Conservation (phyloP, 2,888 invertebrate species). For the Autographa gamma region DNA sequence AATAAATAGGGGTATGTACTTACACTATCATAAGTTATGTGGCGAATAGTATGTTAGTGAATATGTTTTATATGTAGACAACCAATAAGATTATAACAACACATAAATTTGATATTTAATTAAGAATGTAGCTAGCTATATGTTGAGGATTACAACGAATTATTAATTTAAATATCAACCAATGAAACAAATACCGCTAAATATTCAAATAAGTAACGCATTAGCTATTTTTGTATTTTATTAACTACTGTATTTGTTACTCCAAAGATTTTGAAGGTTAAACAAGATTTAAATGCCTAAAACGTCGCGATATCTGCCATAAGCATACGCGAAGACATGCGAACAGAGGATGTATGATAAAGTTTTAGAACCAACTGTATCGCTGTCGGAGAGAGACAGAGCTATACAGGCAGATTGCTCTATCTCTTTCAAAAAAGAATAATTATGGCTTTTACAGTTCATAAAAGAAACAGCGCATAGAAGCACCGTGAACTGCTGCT, state of each 20-base stretch:
- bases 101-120: background rate
- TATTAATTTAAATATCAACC: slow-evolving; percentile 6
- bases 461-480: background rate
- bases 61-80: slow-evolving; percentile 12
- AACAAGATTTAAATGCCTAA: background rate
- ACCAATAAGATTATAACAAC: background rate
- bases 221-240: slow-evolving; percentile 17
- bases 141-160: background rate
- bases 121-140: background rate
- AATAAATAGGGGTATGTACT: slow-evolving; percentile 17
- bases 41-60: slow-evolving; percentile 21
- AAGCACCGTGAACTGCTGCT: background rate
- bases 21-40: slow-evolving; percentile 25
- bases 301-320: background rate
- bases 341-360: background rate
- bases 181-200: slow-evolving; percentile 16
- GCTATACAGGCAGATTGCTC: background rate
- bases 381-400: background rate
- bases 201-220: slow-evolving; percentile 25
- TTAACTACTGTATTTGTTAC: slow-evolving; percentile 13
- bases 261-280: slow-evolving; percentile 13
- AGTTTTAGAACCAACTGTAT: background rate
- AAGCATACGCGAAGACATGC: background rate
- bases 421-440: background rate
- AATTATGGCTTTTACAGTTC: background rate